These are phyloP conservation scores for Palaemon carinicauda DNA, from an alignment of 1,140 invertebrate species.

Conservation along the genomic window DNA sequence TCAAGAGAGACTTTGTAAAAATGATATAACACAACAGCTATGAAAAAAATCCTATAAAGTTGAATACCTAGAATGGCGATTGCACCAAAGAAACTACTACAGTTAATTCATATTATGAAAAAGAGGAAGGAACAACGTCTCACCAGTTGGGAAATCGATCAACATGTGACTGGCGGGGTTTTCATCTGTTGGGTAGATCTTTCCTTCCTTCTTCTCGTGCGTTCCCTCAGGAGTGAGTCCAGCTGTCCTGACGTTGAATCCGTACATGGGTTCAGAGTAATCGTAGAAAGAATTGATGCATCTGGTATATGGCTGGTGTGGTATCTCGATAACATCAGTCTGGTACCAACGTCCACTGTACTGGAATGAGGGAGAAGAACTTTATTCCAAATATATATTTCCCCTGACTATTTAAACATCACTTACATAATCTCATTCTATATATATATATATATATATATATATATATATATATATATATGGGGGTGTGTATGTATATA, in stretches of 20 bases:
- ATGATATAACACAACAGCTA: too few species aligned
- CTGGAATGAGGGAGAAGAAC: neutral
- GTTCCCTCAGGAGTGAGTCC: neutral
- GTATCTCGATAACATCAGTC: slow-evolving; percentile 12
- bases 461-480: too few species aligned
- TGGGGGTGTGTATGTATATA: too few species aligned
- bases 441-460: too few species aligned
- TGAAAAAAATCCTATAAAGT: too few species aligned
- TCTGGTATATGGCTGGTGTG: neutral
- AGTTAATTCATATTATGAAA: too few species aligned
- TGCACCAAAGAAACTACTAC: too few species aligned
- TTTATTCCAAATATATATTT: too few species aligned
- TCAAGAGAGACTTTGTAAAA: too few species aligned
- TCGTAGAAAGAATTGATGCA: slow-evolving; percentile 23
- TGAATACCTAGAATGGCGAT: neutral
- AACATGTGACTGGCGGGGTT: slow-evolving; percentile 25
- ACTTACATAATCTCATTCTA: too few species aligned
- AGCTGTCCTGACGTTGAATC: slow-evolving; percentile 18
- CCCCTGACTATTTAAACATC: too few species aligned
- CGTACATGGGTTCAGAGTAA: neutral
- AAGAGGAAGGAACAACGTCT: neutral
- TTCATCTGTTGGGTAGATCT: slow-evolving; percentile 18
- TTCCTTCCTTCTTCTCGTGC: neutral
- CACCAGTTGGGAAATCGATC: slow-evolving; percentile 2
- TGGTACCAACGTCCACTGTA: slow-evolving; percentile 18